Conservation (phyloP, 2,888 invertebrate genomes). For the Steromphala cineraria region DNA sequence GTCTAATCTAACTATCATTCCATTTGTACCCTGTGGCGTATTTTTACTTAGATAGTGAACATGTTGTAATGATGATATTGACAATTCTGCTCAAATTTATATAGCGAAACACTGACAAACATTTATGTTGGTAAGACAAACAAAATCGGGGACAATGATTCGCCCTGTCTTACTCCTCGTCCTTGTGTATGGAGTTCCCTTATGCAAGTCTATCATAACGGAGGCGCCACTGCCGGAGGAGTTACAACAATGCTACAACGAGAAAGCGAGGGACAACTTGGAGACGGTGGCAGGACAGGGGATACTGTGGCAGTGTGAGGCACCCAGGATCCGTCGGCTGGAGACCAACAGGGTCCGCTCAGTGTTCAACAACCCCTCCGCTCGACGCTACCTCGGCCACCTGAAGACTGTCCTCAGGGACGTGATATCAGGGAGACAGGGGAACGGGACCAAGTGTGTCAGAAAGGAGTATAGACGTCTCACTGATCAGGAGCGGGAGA, state of each 20-base stretch:
- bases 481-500: conserved; percentile 46
- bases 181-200: conserved; percentile 21
- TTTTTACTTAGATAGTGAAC: no score
- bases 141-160: no score
- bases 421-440: not conserved
- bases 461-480: conserved; percentile 62
- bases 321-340: not conserved
- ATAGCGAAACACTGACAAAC: no score
- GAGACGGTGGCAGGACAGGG: conserved; percentile 7
- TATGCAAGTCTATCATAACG: no score
- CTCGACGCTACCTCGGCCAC: not conserved
- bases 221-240: no score
- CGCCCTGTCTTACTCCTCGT: no score
- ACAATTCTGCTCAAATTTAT: no score
- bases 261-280: not conserved
- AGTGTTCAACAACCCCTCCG: not conserved
- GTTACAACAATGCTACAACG: not conserved
- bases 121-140: no score
- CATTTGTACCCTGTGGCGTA: no score
- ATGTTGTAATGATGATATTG: no score
- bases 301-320: conserved; percentile 9
- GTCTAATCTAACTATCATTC: no score
- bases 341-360: not conserved
- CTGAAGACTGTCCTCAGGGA: not conserved
- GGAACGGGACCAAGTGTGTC: conserved; percentile 34